phyloP scores from a whole-genome alignment of 2,888 invertebrate species.

The Drosophila robusta region DNA sequence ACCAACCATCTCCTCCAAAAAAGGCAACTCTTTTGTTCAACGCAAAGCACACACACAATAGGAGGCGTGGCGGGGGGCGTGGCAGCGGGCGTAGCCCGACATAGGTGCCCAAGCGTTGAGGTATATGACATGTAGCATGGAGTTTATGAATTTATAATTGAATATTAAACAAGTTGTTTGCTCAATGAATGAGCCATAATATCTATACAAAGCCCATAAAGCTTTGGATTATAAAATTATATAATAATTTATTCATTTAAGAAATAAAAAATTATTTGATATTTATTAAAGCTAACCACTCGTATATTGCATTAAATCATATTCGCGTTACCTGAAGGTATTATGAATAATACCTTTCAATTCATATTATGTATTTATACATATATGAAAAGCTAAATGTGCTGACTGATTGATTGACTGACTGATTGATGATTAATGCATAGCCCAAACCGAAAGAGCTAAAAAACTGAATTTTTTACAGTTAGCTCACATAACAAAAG shows the following conservation, averaged over 20 bases:
- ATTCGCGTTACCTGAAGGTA: not conserved
- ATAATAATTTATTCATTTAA: constrained; percentile 6
- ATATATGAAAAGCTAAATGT: not conserved
- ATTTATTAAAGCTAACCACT: not conserved
- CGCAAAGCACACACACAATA: not conserved
- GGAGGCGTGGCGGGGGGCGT: constrained; percentile 15
- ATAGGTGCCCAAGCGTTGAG: constrained; percentile 5
- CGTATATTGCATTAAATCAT: not conserved
- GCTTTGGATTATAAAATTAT: constrained; percentile 1
- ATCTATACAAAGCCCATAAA: not conserved
- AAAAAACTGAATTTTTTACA: not conserved
- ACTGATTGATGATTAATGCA: not conserved
- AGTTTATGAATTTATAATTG: constrained; percentile 71
- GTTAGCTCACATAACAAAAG: not conserved
- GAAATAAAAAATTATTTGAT: not conserved
- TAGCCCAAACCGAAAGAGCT: not conserved
- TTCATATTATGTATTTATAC: not conserved
- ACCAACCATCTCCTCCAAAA: constrained; percentile 27
- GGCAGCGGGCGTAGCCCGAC: constrained; percentile 5
- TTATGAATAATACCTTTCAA: not conserved
- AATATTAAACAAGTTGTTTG: constrained; percentile 42
- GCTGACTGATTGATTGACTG: not conserved
- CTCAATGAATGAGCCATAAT: constrained; percentile 15
- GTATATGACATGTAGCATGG: constrained; percentile 12
- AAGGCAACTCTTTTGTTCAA: constrained; percentile 38